Conservation (phyloP, 2,113 vertebrate species). For the Anser cygnoides region DNA sequence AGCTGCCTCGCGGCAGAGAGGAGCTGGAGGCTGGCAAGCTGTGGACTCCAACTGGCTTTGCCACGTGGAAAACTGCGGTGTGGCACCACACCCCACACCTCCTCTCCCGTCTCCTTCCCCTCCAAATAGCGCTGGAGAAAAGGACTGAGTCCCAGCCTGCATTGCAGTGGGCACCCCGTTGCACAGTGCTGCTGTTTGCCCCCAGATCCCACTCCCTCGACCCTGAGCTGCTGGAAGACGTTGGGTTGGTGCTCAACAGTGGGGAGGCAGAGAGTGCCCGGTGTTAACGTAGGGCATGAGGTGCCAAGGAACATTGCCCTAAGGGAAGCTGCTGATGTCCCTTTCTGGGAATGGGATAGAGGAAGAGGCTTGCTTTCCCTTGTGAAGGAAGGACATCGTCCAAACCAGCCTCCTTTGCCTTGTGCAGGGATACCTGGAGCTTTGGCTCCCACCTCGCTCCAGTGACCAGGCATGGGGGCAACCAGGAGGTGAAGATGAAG, state of each 20-base stretch:
- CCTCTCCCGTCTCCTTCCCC: background rate
- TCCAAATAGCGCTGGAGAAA: background rate
- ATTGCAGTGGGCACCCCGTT: background rate
- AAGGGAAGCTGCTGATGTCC: background rate
- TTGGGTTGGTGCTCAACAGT: rapidly evolving
- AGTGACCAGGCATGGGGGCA: background rate
- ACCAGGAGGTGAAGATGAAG: background rate
- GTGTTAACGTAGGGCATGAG: rapidly evolving
- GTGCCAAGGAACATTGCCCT: background rate
- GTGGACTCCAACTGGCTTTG: background rate
- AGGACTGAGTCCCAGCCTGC: background rate
- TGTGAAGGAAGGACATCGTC: rapidly evolving
- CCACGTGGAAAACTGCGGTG: background rate
- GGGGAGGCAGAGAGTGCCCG: background rate
- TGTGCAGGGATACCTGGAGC: background rate
- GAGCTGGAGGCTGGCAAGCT: background rate
- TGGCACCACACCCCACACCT: background rate
- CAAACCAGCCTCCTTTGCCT: background rate
- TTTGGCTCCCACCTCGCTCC: background rate
- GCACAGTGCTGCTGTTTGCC: background rate
- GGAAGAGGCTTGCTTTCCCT: background rate
- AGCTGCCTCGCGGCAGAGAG: background rate
- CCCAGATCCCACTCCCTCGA: rapidly evolving
- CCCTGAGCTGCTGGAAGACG: background rate
- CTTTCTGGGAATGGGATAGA: background rate